Base-by-base conservation (phyloP, 2,888 invertebrate genomes). In the Euplagia quadripunctaria region DNA sequence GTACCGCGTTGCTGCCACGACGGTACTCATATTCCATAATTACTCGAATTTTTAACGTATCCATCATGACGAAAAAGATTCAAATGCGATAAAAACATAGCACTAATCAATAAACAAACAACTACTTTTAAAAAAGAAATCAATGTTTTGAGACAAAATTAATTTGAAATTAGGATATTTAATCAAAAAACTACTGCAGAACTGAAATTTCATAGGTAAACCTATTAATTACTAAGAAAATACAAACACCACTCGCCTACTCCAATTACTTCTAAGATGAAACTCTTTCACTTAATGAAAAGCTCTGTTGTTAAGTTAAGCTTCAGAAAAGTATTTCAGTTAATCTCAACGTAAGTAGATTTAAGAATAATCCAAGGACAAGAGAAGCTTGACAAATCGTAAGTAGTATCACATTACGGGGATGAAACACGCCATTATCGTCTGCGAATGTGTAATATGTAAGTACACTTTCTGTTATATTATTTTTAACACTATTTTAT, bases 241-340 rank as follows among this genome's bases (percentile, higher is more conserved):
- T 14, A 61, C 12, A 61, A 61, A 61, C 61, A 7, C 31, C 14
- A 14, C 7, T 31, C 20, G 14, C 20, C 61, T 5, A 14, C 20
- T 31, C 20, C 31, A 61, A 61, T 61, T 61, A 61, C 31, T 31
- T 61, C 2, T 12, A 31, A 61, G 61, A 61, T 31, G 6, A 31
- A 61, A 61, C 49, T 14, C 61, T 55, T 49, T 20, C 51, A 76
- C 12, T 61, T 20, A 61, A 61, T 61, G 61, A 61, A 61, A 61
- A 61, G 31, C 61, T 61, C 31, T 14, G 31, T 31, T 61, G 61
- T 31, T 61, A 31, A 31, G 58, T 20, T 61, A 31, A 61, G 61
- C 31, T 20, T 61, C 31, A 31, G 61, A 31, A 61, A 61, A 61
- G 31, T 61, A 61, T 61, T 61, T 7, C 12, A 61, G 31, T 61